Percentiles rank a stretch among this genome's conserved stretches.
Evolutionary conservation across 1,140 invertebrate species (phyloP).

Genomic region (Maniola jurtina): DNA sequence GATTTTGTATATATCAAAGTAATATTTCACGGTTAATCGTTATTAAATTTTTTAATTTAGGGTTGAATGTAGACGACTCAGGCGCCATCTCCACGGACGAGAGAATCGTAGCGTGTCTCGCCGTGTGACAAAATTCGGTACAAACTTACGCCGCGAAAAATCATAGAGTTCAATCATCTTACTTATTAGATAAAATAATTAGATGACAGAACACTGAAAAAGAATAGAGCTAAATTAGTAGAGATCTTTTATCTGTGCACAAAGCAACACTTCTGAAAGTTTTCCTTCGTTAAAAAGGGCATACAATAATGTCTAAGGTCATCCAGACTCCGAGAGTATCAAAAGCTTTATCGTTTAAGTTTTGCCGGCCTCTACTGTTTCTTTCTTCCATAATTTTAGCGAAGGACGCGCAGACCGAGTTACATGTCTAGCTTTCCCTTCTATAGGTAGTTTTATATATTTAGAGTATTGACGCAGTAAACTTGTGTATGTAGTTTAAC

Average conservation of each 20-base stretch:
- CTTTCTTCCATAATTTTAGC: neutral
- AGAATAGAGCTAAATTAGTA: too few relatives aligned
- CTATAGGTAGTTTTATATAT: slow-evolving; percentile 15
- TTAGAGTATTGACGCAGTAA: slow-evolving; percentile 28
- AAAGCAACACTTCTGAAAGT: neutral
- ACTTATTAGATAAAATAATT: too few relatives aligned
- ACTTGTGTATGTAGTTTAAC: slow-evolving; percentile 10
- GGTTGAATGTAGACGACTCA: too few relatives aligned
- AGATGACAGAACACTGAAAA: too few relatives aligned
- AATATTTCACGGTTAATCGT: neutral
- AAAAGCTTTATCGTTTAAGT: neutral
- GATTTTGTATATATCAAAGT: neutral
- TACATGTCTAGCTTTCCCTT: slow-evolving; percentile 4
- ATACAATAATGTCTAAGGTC: neutral
- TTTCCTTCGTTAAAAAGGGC: neutral
- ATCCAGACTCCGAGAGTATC: neutral
- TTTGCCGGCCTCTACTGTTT: neutral
- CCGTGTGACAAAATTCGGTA: too few relatives aligned
- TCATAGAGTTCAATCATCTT: too few relatives aligned
- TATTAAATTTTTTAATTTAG: too few relatives aligned
- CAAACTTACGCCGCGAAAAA: too few relatives aligned
- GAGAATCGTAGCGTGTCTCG: too few relatives aligned
- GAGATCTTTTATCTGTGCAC: neutral
- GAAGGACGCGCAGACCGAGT: neutral
- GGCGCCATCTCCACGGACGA: too few relatives aligned